phyloP scores from a whole-genome alignment of 2,888 invertebrate species.

The Spilosoma lubricipeda region DNA sequence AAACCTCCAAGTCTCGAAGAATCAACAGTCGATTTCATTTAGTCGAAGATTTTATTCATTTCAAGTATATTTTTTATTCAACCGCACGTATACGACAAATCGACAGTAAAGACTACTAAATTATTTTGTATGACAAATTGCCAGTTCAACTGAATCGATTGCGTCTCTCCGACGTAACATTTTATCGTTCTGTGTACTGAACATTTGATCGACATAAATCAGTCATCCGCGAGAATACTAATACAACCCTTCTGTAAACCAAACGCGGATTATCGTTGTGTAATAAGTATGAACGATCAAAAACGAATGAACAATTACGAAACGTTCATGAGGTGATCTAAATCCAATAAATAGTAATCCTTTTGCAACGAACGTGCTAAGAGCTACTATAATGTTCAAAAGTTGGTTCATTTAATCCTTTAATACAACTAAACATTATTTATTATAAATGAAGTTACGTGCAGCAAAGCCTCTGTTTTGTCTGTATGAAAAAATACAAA shows the following conservation, averaged over 20 bases:
- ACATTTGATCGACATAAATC: constrained; percentile 20
- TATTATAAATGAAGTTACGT: neutral
- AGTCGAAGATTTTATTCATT: neutral
- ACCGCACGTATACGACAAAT: constrained; percentile 10
- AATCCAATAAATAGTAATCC: constrained; percentile 38
- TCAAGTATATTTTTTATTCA: constrained; percentile 10
- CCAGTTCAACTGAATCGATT: constrained; percentile 19
- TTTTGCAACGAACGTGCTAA: constrained; percentile 30
- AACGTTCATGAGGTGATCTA: constrained; percentile 29
- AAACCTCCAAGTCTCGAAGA: neutral
- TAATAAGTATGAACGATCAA: constrained; percentile 25
- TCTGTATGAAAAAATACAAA: no score
- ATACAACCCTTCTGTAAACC: constrained; percentile 24
- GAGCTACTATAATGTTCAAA: neutral
- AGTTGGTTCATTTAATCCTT: neutral
- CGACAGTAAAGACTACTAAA: constrained; percentile 18
- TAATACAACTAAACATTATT: neutral
- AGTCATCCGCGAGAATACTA: constrained; percentile 17
- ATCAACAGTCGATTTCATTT: neutral
- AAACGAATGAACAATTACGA: constrained; percentile 30
- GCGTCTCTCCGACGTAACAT: constrained; percentile 4
- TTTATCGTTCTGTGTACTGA: constrained; percentile 8
- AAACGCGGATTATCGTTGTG: constrained; percentile 14
- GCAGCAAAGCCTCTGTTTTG: neutral
- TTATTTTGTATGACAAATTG: constrained; percentile 21